A percentile compares a stretch with the other conserved stretches of the same genome.
These are phyloP conservation scores for Apodemus speciosus DNA, from an alignment of 2,113 vertebrate genomes.

Conservation along the genomic window DNA sequence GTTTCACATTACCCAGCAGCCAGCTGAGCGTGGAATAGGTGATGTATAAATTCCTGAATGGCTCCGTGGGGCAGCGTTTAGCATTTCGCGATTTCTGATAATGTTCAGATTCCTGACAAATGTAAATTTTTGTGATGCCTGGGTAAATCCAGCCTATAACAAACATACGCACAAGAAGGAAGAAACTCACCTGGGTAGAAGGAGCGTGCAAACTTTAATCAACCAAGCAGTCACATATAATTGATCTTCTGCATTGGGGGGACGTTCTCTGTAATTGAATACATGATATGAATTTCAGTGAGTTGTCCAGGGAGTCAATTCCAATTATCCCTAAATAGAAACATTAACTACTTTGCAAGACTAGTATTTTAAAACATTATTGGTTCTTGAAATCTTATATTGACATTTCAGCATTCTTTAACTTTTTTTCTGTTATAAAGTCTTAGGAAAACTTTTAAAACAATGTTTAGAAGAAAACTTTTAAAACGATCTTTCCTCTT, in stretches of 20 bases:
- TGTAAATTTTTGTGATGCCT: conserved; percentile 30
- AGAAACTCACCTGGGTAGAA: neutral
- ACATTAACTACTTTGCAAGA: neutral
- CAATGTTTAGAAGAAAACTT: neutral
- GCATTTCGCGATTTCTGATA: conserved; percentile 26
- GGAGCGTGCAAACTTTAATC: neutral
- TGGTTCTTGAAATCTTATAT: conserved; percentile 38
- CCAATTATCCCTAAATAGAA: conserved; percentile 16
- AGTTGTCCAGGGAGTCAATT: conserved; percentile 26
- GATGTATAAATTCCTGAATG: neutral
- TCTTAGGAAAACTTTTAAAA: conserved; percentile 4
- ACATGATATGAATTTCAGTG: neutral
- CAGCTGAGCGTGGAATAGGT: neutral
- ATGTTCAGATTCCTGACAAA: neutral
- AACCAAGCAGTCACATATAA: conserved; percentile 3
- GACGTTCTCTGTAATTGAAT: neutral
- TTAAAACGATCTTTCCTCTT: neutral
- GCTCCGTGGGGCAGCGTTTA: neutral
- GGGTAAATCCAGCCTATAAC: neutral
- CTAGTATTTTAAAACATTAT: conserved; percentile 28
- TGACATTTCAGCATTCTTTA: conserved; percentile 38
- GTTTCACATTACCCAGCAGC: conserved; percentile 2
- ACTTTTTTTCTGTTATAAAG: neutral
- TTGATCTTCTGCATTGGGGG: neutral
- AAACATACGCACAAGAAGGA: neutral